Base-by-base conservation (phyloP, 2,797 vertebrate species). In the Thaleichthys pacificus region DNA sequence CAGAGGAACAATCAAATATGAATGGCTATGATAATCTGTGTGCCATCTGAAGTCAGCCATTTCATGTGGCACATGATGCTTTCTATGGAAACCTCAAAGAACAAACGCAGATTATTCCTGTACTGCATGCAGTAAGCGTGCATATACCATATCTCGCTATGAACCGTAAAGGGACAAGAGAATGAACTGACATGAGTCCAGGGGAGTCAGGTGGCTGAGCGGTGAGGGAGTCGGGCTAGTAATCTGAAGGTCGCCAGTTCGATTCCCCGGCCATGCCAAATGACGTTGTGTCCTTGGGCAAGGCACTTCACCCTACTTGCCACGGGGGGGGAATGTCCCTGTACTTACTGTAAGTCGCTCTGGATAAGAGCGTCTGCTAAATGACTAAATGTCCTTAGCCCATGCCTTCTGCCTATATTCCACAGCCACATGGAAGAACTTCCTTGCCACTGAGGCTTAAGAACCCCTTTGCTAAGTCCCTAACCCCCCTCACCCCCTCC, bases 381-480 rank as follows among this genome's bases (percentile, higher is more conserved):
- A n/a, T n/a, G n/a, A n/a, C n/a, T n/a, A n/a, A n/a, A n/a, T n/a
- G n/a, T n/a, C 62, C 35, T 64, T 86, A 67, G 42, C 38, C 9
- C 32, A 21, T 12, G 3, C 14, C 9, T 67, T 71, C 21, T 24
- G 76, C 80, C 75, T 70, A 69, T 68, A 77, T 72, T 77, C 62
- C 71, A 86, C 80, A 75, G 77, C 83, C 81, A 68, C 76, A 76
- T 72, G 75, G 76, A 86, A 68, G 80, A 24, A 84, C 79, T 81
- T 82, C 81, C 79, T 85, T 79, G 82, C 89, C 85, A 79, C 73
- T 70, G 84, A 87, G 85, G 54, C 81, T 87, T 87, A 88, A 87
- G 89, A 89, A 83, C 82, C 82, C 78, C 79, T 70, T 80, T 79
- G 75, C 71, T 7, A 26, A 75, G 80, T 78, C 81, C 75, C 82